Conservation (phyloP, 2,888 invertebrate species). For the Dryadula phaetusa region DNA sequence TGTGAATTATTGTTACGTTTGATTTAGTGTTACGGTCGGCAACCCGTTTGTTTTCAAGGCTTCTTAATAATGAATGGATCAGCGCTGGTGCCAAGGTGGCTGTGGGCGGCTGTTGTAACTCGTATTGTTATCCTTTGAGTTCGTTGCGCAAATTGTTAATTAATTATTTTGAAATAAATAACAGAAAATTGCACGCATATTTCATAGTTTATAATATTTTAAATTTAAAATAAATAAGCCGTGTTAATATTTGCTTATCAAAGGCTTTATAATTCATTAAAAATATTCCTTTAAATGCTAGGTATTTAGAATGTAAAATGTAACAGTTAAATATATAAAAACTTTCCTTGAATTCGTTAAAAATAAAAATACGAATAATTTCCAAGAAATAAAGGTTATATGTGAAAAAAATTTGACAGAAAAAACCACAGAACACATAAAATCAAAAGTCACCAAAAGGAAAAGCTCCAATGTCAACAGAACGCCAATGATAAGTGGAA, state of each 20-base stretch:
- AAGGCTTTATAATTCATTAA: no score
- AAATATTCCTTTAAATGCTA: no score
- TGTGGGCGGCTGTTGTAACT: constrained; percentile 57
- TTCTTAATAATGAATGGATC: constrained; percentile 46
- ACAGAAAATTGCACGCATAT: background rate
- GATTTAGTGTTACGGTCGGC: constrained; percentile 39
- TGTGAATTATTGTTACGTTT: background rate
- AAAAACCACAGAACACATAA: constrained; percentile 16
- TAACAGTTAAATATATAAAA: background rate
- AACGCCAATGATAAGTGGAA: constrained; percentile 25
- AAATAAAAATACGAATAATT: background rate
- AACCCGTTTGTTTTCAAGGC: constrained; percentile 41
- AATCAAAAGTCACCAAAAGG: constrained; percentile 11
- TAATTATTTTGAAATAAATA: constrained; percentile 20
- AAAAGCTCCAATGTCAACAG: constrained; percentile 26
- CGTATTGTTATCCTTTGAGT: constrained; percentile 62
- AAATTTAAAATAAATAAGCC: no score
- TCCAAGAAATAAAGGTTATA: background rate
- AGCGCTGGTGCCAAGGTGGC: constrained; percentile 46
- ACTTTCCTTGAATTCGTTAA: no score
- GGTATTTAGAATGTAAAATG: no score
- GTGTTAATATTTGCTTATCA: no score
- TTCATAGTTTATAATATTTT: background rate
- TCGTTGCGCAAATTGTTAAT: constrained; percentile 35
- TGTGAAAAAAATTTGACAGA: constrained; percentile 10